Conservation (phyloP, 1,140 invertebrate genomes). For the Zelostemma sp. region DNA sequence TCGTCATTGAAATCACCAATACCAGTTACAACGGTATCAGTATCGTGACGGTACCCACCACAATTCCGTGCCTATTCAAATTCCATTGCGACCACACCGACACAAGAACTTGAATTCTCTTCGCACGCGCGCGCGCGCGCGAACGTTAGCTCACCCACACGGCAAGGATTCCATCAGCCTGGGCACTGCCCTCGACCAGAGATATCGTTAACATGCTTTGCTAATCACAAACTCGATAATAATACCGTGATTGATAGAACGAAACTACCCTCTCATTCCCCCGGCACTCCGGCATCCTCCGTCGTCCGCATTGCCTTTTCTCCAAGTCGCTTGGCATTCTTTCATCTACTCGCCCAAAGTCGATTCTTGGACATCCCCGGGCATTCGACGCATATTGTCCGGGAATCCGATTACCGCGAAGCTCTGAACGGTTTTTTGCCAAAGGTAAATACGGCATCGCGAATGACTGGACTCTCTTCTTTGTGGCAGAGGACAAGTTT, state of each 20-base stretch:
- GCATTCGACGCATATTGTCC: constrained; percentile 38
- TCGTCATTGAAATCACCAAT: constrained; percentile 63
- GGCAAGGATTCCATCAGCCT: constrained; percentile 34
- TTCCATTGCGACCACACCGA: constrained; percentile 56
- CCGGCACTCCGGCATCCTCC: constrained; percentile 13
- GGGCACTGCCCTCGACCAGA: constrained; percentile 62
- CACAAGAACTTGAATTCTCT: constrained; percentile 34
- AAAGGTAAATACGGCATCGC: constrained; percentile 17
- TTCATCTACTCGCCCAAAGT: constrained; percentile 43
- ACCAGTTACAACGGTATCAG: constrained; percentile 51
- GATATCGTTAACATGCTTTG: constrained; percentile 71
- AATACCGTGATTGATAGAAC: constrained; percentile 71
- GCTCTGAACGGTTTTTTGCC: constrained; percentile 37
- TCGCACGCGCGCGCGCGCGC: constrained; percentile 24
- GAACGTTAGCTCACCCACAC: constrained; percentile 29
- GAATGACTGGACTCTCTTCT: constrained; percentile 15
- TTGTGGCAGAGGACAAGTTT: neutral
- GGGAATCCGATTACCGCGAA: constrained; percentile 32
- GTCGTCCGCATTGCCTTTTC: constrained; percentile 9
- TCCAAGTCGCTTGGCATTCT: constrained; percentile 8
- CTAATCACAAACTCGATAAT: constrained; percentile 70
- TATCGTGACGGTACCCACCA: constrained; percentile 36
- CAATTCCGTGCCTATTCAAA: constrained; percentile 53
- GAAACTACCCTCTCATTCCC: constrained; percentile 48
- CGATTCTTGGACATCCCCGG: constrained; percentile 37